Evolutionary conservation across 2,113 vertebrate genomes (phyloP), one percentile per base, ranked within the genome.

Genomic region (Eudorcas thomsonii): DNA sequence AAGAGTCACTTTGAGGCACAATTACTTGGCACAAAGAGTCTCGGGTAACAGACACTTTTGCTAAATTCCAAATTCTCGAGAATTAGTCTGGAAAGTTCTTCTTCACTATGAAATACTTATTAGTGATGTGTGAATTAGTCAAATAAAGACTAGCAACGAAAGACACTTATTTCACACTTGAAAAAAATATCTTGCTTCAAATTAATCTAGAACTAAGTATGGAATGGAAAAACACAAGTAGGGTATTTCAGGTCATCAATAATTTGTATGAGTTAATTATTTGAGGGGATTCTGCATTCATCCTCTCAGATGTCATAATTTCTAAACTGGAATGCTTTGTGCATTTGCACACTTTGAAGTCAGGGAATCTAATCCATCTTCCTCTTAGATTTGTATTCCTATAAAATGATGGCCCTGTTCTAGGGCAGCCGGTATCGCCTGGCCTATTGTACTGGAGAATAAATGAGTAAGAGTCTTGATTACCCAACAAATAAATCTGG

Each of bases 401-500:
- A 21, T 33, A 97, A 98, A 98, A 96, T 0, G 36, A 94, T 11
- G 39, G 78, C n/a, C 48, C 48, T 92, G 16, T 94, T 96, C 78
- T 52, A 98, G 85, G 96, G 91, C 12, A 96, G 12, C 17, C 90
- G 97, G 92, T 5, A 1, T 96, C 78, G 71, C 97, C 52, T 96
- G 88, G 78, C n/a, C 85, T 97, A 90, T 98, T 98, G 96, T 98
- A 94, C 55, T 98, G 78, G 98, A 98, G 98, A 98, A 98, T 98
- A 97, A 98, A 98, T 96, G 96, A 98, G 60, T 91, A 94, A 98
- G 96, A 98, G 84, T 98, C 97, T 99, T 98, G 98, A 99, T 99
- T 99, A 98, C 98, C 97, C 98, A 98, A 98, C 97, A 99, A 98
- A 99, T 99, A 99, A 98, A 98, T 99, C 98, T 98, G 93, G 93